These are phyloP conservation scores for Neodiprion virginianus DNA, from an alignment of 1,140 invertebrate species.

Conservation along the genomic window DNA sequence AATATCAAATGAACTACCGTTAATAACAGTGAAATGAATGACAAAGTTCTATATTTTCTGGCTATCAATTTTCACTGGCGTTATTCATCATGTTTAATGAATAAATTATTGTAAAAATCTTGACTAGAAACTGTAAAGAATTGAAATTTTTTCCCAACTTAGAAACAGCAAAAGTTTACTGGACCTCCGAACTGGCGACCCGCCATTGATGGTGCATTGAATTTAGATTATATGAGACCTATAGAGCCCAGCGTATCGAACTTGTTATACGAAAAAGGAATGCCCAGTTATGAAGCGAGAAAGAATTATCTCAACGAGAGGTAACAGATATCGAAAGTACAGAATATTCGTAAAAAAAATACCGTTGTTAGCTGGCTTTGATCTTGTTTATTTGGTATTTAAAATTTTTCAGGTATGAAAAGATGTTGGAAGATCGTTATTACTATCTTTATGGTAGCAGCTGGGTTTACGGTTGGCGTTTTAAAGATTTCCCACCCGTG, in stretches of 20 bases:
- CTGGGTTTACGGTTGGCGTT: conserved; percentile 51
- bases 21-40: too few species aligned
- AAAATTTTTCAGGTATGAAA: conserved; percentile 37
- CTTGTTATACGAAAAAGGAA: conserved; percentile 38
- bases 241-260: conserved; percentile 33
- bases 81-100: too few species aligned
- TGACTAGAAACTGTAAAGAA: too few species aligned
- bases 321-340: conserved; percentile 26
- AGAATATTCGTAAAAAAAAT: conserved; percentile 1
- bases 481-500: conserved; percentile 39
- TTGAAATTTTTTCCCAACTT: too few species aligned
- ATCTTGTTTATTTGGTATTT: not conserved
- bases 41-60: too few species aligned
- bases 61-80: too few species aligned
- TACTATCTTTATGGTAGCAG: conserved; percentile 47
- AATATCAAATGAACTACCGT: too few species aligned
- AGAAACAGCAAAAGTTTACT: not conserved
- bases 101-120: too few species aligned
- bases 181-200: conserved; percentile 35
- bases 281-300: conserved; percentile 36
- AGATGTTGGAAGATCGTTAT: conserved; percentile 46
- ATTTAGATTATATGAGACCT: conserved; percentile 39
- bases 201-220: conserved; percentile 20
- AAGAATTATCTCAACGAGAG: conserved; percentile 44
- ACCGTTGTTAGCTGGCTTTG: conserved; percentile 2